Conservation (phyloP, 2,113 vertebrate species). For the Vanacampus margaritifer region DNA sequence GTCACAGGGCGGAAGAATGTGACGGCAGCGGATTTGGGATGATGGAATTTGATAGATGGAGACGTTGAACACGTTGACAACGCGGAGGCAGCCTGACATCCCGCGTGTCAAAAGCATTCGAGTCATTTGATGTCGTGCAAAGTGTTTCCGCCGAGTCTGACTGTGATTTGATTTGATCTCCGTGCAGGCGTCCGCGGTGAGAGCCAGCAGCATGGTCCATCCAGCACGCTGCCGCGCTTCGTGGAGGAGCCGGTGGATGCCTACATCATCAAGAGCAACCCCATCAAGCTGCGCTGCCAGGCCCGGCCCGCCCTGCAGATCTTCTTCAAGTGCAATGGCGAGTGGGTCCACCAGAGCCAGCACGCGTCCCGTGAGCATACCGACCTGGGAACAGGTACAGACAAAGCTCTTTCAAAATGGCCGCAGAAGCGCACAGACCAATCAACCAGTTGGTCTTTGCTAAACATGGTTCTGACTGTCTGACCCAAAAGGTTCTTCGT, state of each 20-base stretch:
- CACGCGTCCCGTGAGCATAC: slow-evolving; percentile 86
- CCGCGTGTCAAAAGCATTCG: not conserved
- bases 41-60: not conserved
- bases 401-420: not conserved
- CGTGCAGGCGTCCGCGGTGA: slow-evolving; percentile 80
- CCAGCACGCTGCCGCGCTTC: slow-evolving; percentile 89
- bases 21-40: not conserved
- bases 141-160: not conserved
- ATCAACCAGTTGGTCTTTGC: too few relatives aligned
- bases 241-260: slow-evolving; percentile 93
- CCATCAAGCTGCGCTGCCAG: slow-evolving; percentile 87
- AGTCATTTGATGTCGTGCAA: not conserved
- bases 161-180: not conserved
- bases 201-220: slow-evolving; percentile 79
- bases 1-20: not conserved
- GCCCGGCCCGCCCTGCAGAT: slow-evolving; percentile 93
- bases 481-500: too few relatives aligned
- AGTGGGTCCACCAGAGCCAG: slow-evolving; percentile 97
- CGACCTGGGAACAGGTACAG: slow-evolving; percentile 84
- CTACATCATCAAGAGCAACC: slow-evolving; percentile 96
- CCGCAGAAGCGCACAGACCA: not conserved
- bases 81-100: not conserved
- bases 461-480: too few relatives aligned
- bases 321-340: slow-evolving; percentile 98
- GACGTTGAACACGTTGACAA: slow-evolving; percentile 5